Percentiles rank a stretch among this genome's conserved stretches.
Conservation (phyloP, 2,888 invertebrate genomes). For the Zeuzera pyrina region DNA sequence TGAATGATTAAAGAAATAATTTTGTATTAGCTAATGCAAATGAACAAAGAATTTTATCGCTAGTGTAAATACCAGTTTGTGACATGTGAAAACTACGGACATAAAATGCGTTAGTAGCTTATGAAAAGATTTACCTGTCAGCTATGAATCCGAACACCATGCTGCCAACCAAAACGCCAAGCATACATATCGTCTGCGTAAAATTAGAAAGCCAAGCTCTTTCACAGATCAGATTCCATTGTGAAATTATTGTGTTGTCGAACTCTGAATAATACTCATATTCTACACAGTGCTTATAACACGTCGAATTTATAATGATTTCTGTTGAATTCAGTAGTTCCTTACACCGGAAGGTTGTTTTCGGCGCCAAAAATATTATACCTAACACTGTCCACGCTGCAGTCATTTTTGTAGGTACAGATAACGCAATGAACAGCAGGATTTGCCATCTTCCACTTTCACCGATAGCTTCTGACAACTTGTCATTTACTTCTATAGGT, state of each 20-base stretch:
- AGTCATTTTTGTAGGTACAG: background rate
- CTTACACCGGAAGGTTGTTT: slow-evolving; percentile 1
- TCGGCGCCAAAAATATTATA: background rate
- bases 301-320: background rate
- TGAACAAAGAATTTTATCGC: too few relatives aligned
- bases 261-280: background rate
- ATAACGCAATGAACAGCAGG: slow-evolving; percentile 1
- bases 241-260: slow-evolving; percentile 72
- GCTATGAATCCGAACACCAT: slow-evolving; percentile 74
- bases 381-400: background rate
- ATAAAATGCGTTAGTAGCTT: too few relatives aligned
- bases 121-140: slow-evolving; percentile 65
- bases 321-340: background rate
- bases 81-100: too few relatives aligned
- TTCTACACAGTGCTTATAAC: background rate
- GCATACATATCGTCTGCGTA: slow-evolving; percentile 76
- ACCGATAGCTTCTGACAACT: background rate
- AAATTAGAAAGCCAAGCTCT: slow-evolving; percentile 68
- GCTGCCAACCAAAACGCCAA: slow-evolving; percentile 76
- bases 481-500: background rate
- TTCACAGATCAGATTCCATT: slow-evolving; percentile 77
- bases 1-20: too few relatives aligned
- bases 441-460: slow-evolving; percentile 1
- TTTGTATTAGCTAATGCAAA: too few relatives aligned
- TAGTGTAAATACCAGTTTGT: too few relatives aligned